A percentile compares a stretch with the other conserved stretches of the same genome.
These are phyloP conservation scores for Folsomia candida DNA, from an alignment of 2,888 invertebrate species.

Conservation along the genomic window DNA sequence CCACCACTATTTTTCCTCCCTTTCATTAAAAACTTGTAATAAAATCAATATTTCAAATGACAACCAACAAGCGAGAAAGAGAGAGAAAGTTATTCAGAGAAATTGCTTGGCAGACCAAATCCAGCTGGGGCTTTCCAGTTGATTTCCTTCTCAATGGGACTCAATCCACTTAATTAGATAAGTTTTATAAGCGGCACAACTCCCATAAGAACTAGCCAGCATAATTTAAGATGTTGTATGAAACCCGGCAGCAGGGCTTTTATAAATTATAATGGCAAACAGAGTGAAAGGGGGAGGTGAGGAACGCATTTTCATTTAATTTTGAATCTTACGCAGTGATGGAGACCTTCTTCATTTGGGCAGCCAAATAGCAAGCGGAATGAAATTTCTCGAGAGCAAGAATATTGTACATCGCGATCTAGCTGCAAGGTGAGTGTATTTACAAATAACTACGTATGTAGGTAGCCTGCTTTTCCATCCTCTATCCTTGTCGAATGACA, in stretches of 20 bases:
- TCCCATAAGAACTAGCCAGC: no score
- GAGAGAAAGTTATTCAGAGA: conserved; percentile 8
- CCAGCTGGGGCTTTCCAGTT: conserved; percentile 13
- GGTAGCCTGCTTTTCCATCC: no score
- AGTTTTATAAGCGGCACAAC: conserved; percentile 8
- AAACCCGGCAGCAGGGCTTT: no score
- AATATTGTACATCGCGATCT: conserved; percentile 89
- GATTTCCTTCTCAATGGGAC: conserved; percentile 8
- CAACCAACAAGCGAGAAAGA: background rate
- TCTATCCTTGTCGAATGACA: background rate
- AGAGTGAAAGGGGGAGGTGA: no score
- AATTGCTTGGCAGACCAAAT: conserved; percentile 1
- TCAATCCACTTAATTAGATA: conserved; percentile 18
- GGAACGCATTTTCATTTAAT: no score
- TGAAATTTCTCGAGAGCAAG: conserved; percentile 82
- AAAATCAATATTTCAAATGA: conserved; percentile 27
- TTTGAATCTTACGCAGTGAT: conserved; percentile 41
- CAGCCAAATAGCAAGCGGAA: conserved; percentile 81
- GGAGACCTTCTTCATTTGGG: conserved; percentile 74
- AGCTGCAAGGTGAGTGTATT: conserved; percentile 73
- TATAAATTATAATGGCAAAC: no score
- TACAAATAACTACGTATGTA: no score
- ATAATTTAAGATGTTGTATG: no score
- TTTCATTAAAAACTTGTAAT: conserved; percentile 27
- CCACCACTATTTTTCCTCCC: no score